Evolutionary conservation across 2,113 vertebrate genomes (phyloP), one percentile per base, ranked within the genome.

Genomic region (Trematomus loennbergii): DNA sequence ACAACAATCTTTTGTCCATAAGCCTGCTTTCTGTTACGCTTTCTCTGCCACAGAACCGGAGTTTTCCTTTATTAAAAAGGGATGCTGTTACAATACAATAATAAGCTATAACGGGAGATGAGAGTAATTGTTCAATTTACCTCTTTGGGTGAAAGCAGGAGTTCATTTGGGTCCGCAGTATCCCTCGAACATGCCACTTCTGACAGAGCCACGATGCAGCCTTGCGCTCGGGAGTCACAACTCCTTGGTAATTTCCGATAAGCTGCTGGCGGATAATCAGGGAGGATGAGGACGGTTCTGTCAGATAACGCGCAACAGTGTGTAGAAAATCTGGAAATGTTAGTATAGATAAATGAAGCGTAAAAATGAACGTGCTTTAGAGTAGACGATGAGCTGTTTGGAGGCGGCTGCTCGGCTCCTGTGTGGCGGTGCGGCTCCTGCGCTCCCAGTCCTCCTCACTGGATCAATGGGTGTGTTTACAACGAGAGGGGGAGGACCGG

Each of bases 91-190:
- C 5, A 9, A 36, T 18, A 3, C 10, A 54, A 4, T n/a, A 1
- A 54, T 16, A 1, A 17, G 20, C 48, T 50, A 18, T 16, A n/a
- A 2, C 4, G 7, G 2, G 1, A 1, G 7, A 22, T 33, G 25
- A 25, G 11, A 52, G 66, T 52, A 43, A 15, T 1, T 15, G 17
- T 29, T 40, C 46, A 2, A 22, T 33, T 48, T 92, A 95, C 95
- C 95, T 94, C 92, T 93, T 93, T 90, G 83, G 85, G 89, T 87
- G 85, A 92, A 91, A 93, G 90, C 83, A 92, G 91, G 93, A 93
- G 88, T 92, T 95, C 93, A 94, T 82, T 69, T 70, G 78, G 72
- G 89, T 84, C 88, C 85, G 87, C 78, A 46, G 88, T 72, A 69
- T 73, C 77, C 84, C 84, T 90, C 88, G 83, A 88, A 87, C 95